A percentile compares a stretch with the other conserved stretches of the same genome.
Evolutionary conservation across 2,888 invertebrate genomes (phyloP).

Genomic region (Caenorhabditis japonica): DNA sequence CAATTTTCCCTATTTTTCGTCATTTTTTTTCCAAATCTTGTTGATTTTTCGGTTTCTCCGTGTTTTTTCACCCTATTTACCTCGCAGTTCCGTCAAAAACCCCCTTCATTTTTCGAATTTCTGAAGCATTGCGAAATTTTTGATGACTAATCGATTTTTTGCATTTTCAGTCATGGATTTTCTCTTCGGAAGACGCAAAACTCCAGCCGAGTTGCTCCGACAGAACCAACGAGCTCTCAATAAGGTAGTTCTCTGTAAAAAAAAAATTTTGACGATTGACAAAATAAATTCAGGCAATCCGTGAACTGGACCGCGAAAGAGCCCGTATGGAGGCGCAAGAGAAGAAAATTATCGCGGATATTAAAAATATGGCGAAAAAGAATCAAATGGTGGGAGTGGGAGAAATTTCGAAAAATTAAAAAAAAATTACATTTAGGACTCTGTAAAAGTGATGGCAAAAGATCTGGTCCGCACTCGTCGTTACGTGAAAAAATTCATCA

Average conservation of each 20-base stretch:
- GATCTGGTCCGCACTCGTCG: conserved; percentile 94
- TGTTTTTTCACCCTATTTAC: not conserved
- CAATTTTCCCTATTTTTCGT: not conserved
- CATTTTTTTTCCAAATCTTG: not conserved
- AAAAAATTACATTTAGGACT: conserved; percentile 83
- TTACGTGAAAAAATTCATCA: conserved; percentile 97
- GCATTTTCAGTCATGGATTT: conserved; percentile 77
- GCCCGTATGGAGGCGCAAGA: conserved; percentile 94
- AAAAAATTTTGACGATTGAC: conserved; percentile 3
- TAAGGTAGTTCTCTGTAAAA: conserved; percentile 80
- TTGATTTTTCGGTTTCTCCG: not conserved
- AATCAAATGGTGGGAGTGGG: conserved; percentile 92
- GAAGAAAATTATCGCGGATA: conserved; percentile 96
- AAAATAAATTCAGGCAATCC: conserved; percentile 83
- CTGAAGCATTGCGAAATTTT: conserved; percentile 20
- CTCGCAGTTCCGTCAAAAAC: not conserved
- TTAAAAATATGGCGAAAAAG: conserved; percentile 98
- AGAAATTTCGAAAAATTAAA: no score
- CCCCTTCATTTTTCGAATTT: not conserved
- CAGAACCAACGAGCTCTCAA: conserved; percentile 98
- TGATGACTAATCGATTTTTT: conserved; percentile 19
- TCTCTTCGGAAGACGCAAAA: conserved; percentile 93
- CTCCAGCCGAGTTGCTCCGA: conserved; percentile 96
- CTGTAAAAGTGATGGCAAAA: conserved; percentile 99
- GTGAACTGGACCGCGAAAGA: conserved; percentile 86